Evolutionary conservation across 2,888 invertebrate species (phyloP), one percentile per base, ranked within the genome.

Genomic region (Ophion ventricosus): DNA sequence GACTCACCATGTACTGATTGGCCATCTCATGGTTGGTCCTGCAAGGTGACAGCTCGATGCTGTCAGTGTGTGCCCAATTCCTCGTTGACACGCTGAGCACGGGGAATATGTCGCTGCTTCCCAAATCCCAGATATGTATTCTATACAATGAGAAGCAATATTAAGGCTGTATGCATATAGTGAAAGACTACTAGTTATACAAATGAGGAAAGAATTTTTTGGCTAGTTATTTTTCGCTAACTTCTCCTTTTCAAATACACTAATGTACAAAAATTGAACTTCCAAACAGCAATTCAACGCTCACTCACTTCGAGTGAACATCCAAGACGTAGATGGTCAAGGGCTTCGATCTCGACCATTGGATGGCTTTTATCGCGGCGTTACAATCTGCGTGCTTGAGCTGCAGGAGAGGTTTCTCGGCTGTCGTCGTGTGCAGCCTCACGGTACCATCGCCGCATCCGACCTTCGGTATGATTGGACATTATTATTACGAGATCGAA

Each of bases 101-200:
- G 0, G 95, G 95, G 85, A 92, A 92, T 85, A 94, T 93, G 87
- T 95, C 95, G 85, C 94, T 95, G 67, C 91, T 92, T 75, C 92
- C 92, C 84, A 95, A 91, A 90, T 95, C 93, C 95, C 95, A 95
- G 56, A 95, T 90, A 82, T 95, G 93, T 63, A 95, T 92, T 54
- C 93, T 94, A 1, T 25, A 49, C 3, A 49, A 49, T 49, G 14
- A 17, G 14, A 49, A 14, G 17, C 14, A 49, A 14, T 17, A 14
- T 49, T 49, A n/a, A 57, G 26, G 23, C n/a, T 59, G 29, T 29
- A 29, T 29, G 29, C 29, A 1, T 29, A 29, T 0, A 0, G 29
- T 29, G 4, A 29, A 29, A 5, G 29, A 29, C 4, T 5, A 29
- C 29, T 29, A 29, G 29, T 29, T 29, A 5, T 29, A 5, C 4